These are phyloP conservation scores for Willowsia nigromaculata DNA, from an alignment of 2,888 invertebrate genomes.

Conservation along the genomic window DNA sequence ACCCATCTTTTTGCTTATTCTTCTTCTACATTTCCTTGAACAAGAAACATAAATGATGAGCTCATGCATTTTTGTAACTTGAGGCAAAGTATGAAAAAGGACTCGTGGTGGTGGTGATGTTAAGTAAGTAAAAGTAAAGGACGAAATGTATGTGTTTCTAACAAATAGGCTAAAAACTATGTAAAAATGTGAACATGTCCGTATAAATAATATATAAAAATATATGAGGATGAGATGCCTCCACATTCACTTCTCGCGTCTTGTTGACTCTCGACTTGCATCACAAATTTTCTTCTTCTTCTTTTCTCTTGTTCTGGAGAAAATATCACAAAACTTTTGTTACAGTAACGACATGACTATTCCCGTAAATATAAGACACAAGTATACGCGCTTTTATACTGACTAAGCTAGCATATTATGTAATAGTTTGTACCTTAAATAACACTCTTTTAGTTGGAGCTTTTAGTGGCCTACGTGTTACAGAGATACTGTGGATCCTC, in stretches of 20 bases:
- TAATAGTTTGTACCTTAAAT: too few relatives aligned
- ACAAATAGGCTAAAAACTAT: slow-evolving; percentile 6
- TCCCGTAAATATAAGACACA: background rate
- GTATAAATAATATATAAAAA: slow-evolving; percentile 14
- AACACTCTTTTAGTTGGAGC: too few relatives aligned
- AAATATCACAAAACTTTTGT: slow-evolving; percentile 61
- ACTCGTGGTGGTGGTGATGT: slow-evolving; percentile 10
- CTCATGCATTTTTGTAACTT: slow-evolving; percentile 63
- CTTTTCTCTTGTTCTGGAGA: background rate
- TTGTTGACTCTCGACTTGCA: slow-evolving; percentile 63
- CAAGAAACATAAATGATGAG: slow-evolving; percentile 63
- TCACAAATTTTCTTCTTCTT: slow-evolving; percentile 46
- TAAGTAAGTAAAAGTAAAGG: slow-evolving; percentile 17
- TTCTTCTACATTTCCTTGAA: slow-evolving; percentile 57
- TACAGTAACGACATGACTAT: slow-evolving; percentile 30
- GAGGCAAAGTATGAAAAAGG: slow-evolving; percentile 42
- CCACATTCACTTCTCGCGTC: slow-evolving; percentile 4
- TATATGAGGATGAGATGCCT: background rate
- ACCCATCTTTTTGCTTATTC: slow-evolving; percentile 36
- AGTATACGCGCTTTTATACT: background rate
- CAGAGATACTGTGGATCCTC: background rate
- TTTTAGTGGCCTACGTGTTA: too few relatives aligned
- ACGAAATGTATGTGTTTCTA: slow-evolving; percentile 5
- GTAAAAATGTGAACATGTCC: background rate
- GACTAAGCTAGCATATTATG: too few relatives aligned